These are phyloP conservation scores for Zoanthus sociatus DNA, from an alignment of 92 coral and sea anemone species.

Conservation along the genomic window DNA sequence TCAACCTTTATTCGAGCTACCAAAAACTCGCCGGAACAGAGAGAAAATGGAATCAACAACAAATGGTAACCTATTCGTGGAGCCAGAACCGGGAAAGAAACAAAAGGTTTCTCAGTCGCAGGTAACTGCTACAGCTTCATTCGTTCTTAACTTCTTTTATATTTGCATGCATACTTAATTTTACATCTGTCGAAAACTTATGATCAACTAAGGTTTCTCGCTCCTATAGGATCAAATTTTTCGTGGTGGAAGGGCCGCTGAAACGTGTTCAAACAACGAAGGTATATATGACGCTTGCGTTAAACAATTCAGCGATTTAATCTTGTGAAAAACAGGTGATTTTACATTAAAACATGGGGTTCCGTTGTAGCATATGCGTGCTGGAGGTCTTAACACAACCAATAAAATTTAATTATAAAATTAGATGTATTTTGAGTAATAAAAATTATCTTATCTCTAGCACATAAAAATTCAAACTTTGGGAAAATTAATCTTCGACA, in stretches of 20 bases:
- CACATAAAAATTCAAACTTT: no score
- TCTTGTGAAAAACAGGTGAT: no score
- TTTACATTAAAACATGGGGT: no score
- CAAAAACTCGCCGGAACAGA: constrained; percentile 22
- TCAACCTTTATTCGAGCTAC: constrained; percentile 22
- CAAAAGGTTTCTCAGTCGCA: constrained; percentile 29
- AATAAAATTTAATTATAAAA: no score
- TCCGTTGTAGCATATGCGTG: no score
- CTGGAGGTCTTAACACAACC: no score
- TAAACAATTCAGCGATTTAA: no score
- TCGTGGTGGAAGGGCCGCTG: constrained; percentile 18
- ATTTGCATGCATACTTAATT: background rate
- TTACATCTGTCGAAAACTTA: background rate
- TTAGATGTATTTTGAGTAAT: no score
- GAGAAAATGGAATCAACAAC: constrained; percentile 13
- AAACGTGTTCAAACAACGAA: constrained; percentile 7
- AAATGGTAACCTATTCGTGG: constrained; percentile 11
- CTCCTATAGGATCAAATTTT: constrained; percentile 29
- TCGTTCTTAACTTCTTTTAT: background rate
- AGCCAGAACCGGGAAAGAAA: constrained; percentile 30
- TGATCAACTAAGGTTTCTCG: background rate
- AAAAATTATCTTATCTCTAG: no score
- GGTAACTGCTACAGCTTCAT: background rate
- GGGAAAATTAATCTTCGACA: no score
- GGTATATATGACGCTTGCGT: background rate